Conservation (phyloP, 2,797 vertebrate genomes). For the Rhinatrema bivittatum region DNA sequence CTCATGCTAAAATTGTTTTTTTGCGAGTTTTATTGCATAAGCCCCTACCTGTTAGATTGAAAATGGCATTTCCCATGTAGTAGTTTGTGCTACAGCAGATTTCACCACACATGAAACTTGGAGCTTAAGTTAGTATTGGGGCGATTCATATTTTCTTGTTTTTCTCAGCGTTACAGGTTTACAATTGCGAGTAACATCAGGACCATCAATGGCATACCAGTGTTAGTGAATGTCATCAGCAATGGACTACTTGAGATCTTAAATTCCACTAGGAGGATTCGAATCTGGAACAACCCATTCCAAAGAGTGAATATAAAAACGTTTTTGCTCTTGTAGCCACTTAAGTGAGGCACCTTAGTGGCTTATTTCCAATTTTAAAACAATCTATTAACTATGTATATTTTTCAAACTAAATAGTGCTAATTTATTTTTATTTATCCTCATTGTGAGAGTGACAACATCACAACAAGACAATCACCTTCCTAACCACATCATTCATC, state of each 20-base stretch:
- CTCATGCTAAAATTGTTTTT: too few species aligned
- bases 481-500: rapidly evolving
- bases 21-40: too few species aligned
- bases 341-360: not conserved
- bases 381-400: not conserved
- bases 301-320: slow-evolving; percentile 56
- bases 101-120: too few species aligned
- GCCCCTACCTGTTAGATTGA: too few species aligned
- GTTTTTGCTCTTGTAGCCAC: rapidly evolving
- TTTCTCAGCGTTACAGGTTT: slow-evolving; percentile 67
- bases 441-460: too few species aligned
- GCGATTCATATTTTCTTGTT: too few species aligned
- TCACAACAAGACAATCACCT: too few species aligned
- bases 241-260: slow-evolving; percentile 68
- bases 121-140: too few species aligned
- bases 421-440: not conserved
- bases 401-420: too few species aligned
- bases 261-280: slow-evolving; percentile 66
- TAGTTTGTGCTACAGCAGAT: too few species aligned
- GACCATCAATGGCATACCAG: slow-evolving; percentile 73
- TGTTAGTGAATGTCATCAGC: slow-evolving; percentile 78
- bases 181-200: slow-evolving; percentile 74
- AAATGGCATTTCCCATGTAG: too few species aligned
- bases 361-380: rapidly evolving
- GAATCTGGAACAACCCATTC: slow-evolving; percentile 69